Base-by-base conservation (phyloP, 2,113 vertebrate genomes). In the Pavo muticus region DNA sequence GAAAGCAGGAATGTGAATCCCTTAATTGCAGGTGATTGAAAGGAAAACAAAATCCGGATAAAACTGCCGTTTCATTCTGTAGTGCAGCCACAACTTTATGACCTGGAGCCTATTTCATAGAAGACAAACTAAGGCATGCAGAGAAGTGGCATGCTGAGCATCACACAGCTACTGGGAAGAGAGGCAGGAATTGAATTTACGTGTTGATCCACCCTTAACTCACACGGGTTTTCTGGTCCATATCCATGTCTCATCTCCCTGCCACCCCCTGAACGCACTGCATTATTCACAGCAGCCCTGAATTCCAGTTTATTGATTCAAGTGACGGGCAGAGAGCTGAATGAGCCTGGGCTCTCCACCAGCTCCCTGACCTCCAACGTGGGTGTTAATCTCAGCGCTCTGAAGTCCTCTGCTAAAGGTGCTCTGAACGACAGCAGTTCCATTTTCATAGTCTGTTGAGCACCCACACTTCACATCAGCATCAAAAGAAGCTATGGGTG, bases 321-420 rank as follows among this genome's bases (percentile, higher is more conserved):
- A 91, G 77, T 1, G 2, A 48, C n/a, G 77, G 57, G 79, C 88
- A 86, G 59, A 39, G 76, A 78, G 27, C 19, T 17, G 40, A 6
- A 23, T 14, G 3, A 83, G 59, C 1, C 57, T 6, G 35, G 59
- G 74, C 74, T 91, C 81, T 68, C 30, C 69, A 63, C 9, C 20
- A 21, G 1, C 79, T 14, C 29, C 0, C 61, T 56, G 63, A 65
- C 78, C 87, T n/a, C 19, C 39, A 19, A 2, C 1, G 2, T 1
- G 5, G 57, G 29, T 10, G 9, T 9, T 40, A n/a, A 45, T 9
- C 56, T 59, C 71, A 27, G 69, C 0, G 0, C 57, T 65, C 91
- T 87, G 29, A 25, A 57, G 72, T n/a, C 67, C 85, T 77, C 84
- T 14, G 61, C 6, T 32, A 10, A 47, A 77, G 65, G n/a, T 60